These are phyloP conservation scores for Erebia palarica DNA, from an alignment of 2,888 invertebrate genomes.

Conservation along the genomic window DNA sequence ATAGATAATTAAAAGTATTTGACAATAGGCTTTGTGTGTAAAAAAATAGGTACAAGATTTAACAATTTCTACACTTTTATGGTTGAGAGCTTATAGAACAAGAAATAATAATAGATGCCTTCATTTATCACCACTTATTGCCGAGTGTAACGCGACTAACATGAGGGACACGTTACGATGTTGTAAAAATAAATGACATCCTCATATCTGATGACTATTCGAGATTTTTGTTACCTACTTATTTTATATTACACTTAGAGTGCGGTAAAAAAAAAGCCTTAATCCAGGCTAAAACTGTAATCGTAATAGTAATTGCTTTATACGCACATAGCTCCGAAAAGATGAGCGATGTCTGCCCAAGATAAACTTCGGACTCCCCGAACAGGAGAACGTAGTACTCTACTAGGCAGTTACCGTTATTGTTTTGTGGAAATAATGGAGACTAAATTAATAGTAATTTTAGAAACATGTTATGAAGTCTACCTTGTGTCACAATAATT, in stretches of 20 bases:
- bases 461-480: background rate
- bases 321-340: too few species aligned
- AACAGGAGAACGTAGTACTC: too few species aligned
- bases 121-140: background rate
- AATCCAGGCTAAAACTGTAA: too few species aligned
- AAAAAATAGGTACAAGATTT: too few species aligned
- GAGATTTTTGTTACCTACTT: background rate
- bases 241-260: background rate
- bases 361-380: too few species aligned
- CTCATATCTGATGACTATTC: slow-evolving; percentile 9
- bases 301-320: too few species aligned
- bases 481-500: background rate
- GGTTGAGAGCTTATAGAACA: background rate
- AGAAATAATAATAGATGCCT: background rate
- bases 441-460: background rate
- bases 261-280: background rate
- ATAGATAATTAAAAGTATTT: too few species aligned
- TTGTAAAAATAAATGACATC: slow-evolving; percentile 10
- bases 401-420: too few species aligned
- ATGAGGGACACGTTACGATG: slow-evolving; percentile 4
- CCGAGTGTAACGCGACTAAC: slow-evolving; percentile 1
- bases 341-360: too few species aligned
- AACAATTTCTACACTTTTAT: background rate
- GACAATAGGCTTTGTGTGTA: too few species aligned
- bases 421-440: background rate